Evolutionary conservation across 2,797 vertebrate species (phyloP).

Genomic region (Erethizon dorsatum): DNA sequence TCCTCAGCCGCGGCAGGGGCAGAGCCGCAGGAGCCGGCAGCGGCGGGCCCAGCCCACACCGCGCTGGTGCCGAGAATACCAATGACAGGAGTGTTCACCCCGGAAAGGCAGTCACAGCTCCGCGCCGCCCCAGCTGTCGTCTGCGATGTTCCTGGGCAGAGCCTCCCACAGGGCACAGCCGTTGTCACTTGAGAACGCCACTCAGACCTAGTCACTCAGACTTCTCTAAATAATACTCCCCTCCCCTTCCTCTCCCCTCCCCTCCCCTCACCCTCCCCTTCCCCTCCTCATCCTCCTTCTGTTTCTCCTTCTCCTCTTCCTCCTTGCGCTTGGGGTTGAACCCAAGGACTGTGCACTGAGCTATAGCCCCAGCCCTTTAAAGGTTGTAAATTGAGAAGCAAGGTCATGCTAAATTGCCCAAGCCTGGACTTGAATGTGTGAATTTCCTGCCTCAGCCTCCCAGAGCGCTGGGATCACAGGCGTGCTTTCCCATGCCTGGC

Average conservation of each 20-base stretch:
- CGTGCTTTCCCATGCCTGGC: not conserved
- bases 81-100: fast-evolving
- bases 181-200: fast-evolving
- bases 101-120: not conserved
- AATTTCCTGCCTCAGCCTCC: not conserved
- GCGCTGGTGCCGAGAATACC: not conserved
- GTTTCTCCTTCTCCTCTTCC: not conserved
- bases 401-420: not conserved
- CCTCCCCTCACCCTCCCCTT: too few relatives aligned
- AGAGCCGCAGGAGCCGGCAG: not conserved
- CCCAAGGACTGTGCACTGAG: not conserved
- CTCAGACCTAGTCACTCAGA: fast-evolving
- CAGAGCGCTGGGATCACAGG: not conserved
- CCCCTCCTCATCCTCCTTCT: not conserved
- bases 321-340: not conserved
- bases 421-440: not conserved
- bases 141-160: fast-evolving
- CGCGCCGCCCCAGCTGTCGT: fast-evolving
- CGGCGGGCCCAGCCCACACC: not conserved
- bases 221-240: not conserved
- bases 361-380: not conserved
- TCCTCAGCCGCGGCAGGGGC: not conserved
- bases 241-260: fast-evolving
- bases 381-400: not conserved
- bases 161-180: fast-evolving